phyloP scores from a whole-genome alignment of 2,113 vertebrate genomes.

The Grallaria varia region DNA sequence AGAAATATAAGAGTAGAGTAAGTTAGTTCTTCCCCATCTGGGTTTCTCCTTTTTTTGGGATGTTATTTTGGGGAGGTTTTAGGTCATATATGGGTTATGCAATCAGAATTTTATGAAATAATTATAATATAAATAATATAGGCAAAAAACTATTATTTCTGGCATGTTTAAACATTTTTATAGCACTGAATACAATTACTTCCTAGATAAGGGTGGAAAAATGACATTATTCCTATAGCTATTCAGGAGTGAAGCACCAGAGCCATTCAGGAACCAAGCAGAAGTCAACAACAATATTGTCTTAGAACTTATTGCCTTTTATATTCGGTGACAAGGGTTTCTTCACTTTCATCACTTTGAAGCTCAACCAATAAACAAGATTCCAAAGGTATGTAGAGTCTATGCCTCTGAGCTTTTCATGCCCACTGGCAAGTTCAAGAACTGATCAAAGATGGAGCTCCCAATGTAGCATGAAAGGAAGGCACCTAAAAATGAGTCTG shows the following conservation, averaged over 20 bases:
- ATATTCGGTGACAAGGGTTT: background rate
- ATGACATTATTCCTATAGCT: background rate
- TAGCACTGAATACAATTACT: background rate
- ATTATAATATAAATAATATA: background rate
- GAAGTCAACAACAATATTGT: background rate
- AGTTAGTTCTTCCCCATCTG: background rate
- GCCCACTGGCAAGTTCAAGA: background rate
- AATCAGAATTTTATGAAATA: background rate
- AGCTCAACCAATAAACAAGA: background rate
- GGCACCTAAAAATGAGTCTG: background rate
- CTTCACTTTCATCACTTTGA: background rate
- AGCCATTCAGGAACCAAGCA: background rate
- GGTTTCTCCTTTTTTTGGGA: background rate
- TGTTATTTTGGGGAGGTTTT: no score
- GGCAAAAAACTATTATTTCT: background rate
- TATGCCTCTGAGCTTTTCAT: background rate
- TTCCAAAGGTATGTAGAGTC: background rate
- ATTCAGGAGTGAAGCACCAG: background rate
- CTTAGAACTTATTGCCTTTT: background rate
- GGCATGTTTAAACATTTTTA: background rate
- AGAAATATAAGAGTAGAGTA: background rate
- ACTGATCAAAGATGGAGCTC: background rate
- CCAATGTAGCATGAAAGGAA: background rate
- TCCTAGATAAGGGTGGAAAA: background rate
- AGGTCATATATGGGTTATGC: background rate